Conservation (phyloP, 2,113 vertebrate species). For the Maylandia zebra region DNA sequence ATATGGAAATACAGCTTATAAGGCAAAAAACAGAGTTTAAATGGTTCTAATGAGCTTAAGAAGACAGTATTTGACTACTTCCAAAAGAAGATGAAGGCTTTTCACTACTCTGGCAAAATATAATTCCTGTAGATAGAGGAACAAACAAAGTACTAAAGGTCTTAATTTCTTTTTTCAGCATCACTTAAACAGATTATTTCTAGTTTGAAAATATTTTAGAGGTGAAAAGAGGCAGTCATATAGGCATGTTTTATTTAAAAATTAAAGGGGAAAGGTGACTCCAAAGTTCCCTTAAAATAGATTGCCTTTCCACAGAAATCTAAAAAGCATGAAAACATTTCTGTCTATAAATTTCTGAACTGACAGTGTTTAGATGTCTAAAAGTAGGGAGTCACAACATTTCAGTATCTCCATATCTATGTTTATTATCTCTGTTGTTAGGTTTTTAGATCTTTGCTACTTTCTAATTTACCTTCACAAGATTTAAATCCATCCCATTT, state of each 20-base stretch:
- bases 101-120: not conserved
- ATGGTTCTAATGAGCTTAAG: not conserved
- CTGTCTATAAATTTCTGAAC: not conserved
- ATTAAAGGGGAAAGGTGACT: not conserved
- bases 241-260: not conserved
- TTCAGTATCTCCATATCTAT: not conserved
- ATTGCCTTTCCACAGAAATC: not conserved
- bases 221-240: not conserved
- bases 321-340: not conserved
- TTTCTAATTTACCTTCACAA: not conserved
- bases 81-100: not conserved
- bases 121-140: not conserved
- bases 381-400: not conserved
- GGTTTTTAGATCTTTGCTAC: not conserved
- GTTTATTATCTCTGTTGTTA: not conserved
- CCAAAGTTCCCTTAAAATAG: not conserved
- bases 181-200: not conserved
- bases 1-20: not conserved
- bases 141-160: not conserved
- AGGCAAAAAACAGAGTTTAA: not conserved
- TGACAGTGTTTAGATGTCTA: not conserved
- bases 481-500: conserved; percentile 2
- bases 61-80: not conserved
- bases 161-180: not conserved
- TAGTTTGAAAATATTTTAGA: not conserved